Evolutionary conservation across 2,113 vertebrate genomes (phyloP), one percentile per base, ranked within the genome.

Genomic region (Zapus hudsonius): DNA sequence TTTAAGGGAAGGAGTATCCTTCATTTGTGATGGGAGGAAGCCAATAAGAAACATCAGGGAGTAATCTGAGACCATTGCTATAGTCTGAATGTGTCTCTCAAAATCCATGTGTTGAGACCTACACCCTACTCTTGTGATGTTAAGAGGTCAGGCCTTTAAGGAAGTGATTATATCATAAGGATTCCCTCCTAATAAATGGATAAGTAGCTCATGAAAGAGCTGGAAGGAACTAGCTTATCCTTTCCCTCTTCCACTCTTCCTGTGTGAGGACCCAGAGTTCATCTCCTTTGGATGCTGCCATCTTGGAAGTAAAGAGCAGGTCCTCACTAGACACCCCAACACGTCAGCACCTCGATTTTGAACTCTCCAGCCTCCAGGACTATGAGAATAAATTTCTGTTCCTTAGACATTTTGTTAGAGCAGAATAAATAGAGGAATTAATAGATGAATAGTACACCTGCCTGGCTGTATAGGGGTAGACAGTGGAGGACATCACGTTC

Each of bases 11-110:
- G 87, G 2, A 52, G 7, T 27, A 36, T 42, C 59, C 40, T 29
- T 93, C n/a, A 31, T n/a, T 2, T 19, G 40, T 89, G 36, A 16
- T 87, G 3, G 67, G 80, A 84, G 83, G 42, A 79, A 72, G 69
- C 76, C 33, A 67, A 22, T 23, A 78, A 52, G 61, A 72, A 67
- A 38, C 20, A 44, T 16, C 11, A 73, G 1, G 16, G 63, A 78
- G 9, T 63, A 42, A 29, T 93, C 11, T 83, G 40, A 85, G 82
- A 73, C 42, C 3, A 42, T 17, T 55, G 22, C 27, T 33, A 4
- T 61, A 2, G 55, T 83, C 55, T 70, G 64, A 84, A 57, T 38
- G 20, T 64, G 42, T 59, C 7, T 5, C 3, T 64, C 33, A 3
- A 84, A 92, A 55, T 73, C 64, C 36, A 25, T 44, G 15, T 83